A percentile compares a stretch with the other conserved stretches of the same genome.
These are phyloP conservation scores for Hassar affinis DNA, from an alignment of 2,113 vertebrate genomes.

Conservation along the genomic window DNA sequence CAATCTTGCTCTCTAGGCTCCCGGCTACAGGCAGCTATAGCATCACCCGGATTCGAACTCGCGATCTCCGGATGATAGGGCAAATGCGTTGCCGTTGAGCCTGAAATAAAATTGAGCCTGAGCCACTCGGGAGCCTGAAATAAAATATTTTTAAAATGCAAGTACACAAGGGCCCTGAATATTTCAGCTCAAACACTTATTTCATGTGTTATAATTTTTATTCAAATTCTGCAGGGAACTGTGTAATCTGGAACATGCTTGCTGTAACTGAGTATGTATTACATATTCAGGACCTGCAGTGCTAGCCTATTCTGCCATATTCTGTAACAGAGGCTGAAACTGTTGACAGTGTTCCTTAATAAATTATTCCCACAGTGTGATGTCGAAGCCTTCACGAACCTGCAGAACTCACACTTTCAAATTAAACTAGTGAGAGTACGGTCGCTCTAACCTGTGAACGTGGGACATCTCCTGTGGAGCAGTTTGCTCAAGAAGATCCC, in stretches of 20 bases:
- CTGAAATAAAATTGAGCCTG: too few species aligned
- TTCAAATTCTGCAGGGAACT: neutral
- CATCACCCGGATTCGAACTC: too few species aligned
- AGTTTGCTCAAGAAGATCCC: conserved; percentile 68
- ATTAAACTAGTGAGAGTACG: neutral
- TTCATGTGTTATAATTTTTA: neutral
- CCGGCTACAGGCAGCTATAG: too few species aligned
- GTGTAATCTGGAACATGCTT: conserved; percentile 1
- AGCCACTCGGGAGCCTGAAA: too few species aligned
- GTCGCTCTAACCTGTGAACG: conserved; percentile 63
- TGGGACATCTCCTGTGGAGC: conserved; percentile 60
- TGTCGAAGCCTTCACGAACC: neutral
- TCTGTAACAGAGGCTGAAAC: conserved; percentile 20
- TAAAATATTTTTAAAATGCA: too few species aligned
- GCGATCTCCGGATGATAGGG: too few species aligned
- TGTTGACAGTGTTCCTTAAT: conserved; percentile 2
- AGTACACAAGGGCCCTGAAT: neutral
- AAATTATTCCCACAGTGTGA: conserved; percentile 11
- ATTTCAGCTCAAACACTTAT: neutral
- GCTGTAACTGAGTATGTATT: conserved; percentile 16
- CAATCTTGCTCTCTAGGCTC: too few species aligned
- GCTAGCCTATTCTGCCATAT: neutral
- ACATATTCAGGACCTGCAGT: conserved; percentile 5
- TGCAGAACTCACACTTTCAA: neutral
- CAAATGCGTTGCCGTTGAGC: too few species aligned